Base-by-base conservation (phyloP, 2,797 vertebrate species). In the Cossypha heuglini region DNA sequence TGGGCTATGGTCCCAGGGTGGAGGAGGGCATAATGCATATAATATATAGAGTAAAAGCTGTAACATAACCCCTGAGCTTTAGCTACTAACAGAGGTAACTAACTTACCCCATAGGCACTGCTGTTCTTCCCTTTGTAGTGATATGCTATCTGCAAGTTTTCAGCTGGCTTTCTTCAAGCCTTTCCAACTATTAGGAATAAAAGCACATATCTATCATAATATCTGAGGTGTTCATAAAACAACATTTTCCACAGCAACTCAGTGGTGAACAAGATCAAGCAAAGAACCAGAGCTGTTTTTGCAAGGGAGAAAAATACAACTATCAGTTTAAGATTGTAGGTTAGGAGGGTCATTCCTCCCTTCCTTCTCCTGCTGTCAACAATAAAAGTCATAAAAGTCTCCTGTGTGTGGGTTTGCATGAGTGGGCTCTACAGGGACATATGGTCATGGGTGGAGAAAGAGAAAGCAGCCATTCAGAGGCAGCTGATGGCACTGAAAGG, bases 191-290 rank as follows among this genome's bases (percentile, higher is more conserved):
- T 84, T 90, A 82, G 55, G 38, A 87, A 74, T 22, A 21, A 63
- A 85, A 84, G 17, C 38, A 66, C 2, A 0, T 71, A 83, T 24
- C 49, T 87, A 55, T 58, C 33, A 7, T 54, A 79, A 25, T 67
- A 91, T 64, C 58, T 69, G 63, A 84, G 35, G 18, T 6, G 9
- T 92, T 85, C 54, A 51, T 77, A 78, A 88, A 43, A 24, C 48
- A 84, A 28, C n/a, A 48, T 93, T 94, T 92, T 80, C 54, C 43
- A 61, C 71, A 71, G 71, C 42, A 96, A n/a, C 46, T 85, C 61
- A 38, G 29, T 37, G 55, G 76, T 59, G 49, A 94, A 37, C 8
- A 63, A 88, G 71, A 57, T 8, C 16, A 88, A 86, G 17, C 21
- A 80, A 29, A 87, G 11, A 79, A 43, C 5, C 14, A 64, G 61